Evolutionary conservation across 1,140 invertebrate species (phyloP).

Genomic region (Papilio dardanus): DNA sequence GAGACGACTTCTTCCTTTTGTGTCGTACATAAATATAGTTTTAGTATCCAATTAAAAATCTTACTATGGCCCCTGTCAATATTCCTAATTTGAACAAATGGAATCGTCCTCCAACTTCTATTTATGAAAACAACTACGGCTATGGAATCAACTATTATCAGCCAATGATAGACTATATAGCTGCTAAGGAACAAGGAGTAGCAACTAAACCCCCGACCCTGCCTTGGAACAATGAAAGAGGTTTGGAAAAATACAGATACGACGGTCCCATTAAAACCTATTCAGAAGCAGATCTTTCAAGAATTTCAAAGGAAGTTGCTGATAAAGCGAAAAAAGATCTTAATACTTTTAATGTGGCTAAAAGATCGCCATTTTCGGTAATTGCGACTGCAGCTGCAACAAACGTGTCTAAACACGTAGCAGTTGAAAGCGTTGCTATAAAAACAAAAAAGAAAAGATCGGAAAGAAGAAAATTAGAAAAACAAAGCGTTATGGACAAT

Average conservation of each 20-base stretch:
- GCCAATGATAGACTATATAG: conserved; percentile 92
- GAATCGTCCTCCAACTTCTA: conserved; percentile 84
- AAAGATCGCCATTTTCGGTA: conserved; percentile 86
- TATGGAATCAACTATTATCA: conserved; percentile 92
- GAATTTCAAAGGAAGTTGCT: conserved; percentile 85
- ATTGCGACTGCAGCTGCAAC: conserved; percentile 86
- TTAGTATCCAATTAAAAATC: not conserved
- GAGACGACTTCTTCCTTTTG: conserved; percentile 56
- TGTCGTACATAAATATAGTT: not conserved
- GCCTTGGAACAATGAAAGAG: conserved; percentile 89
- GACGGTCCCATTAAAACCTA: conserved; percentile 84
- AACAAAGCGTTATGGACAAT: conserved; percentile 77
- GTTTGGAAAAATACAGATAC: conserved; percentile 83
- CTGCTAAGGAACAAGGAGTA: conserved; percentile 81
- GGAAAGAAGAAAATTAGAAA: conserved; percentile 64
- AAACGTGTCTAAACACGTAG: conserved; percentile 85
- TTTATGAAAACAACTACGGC: conserved; percentile 91
- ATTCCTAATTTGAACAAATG: conserved; percentile 71
- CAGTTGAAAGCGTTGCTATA: conserved; percentile 81
- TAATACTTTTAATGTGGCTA: conserved; percentile 84
- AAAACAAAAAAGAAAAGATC: conserved; percentile 80
- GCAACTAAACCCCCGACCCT: conserved; percentile 84
- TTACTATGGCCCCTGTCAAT: conserved; percentile 69
- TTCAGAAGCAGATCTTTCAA: conserved; percentile 84
- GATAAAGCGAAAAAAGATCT: conserved; percentile 86